These are phyloP conservation scores for Lagenorhynchus albirostris DNA, from an alignment of 2,113 vertebrate genomes.

Conservation along the genomic window DNA sequence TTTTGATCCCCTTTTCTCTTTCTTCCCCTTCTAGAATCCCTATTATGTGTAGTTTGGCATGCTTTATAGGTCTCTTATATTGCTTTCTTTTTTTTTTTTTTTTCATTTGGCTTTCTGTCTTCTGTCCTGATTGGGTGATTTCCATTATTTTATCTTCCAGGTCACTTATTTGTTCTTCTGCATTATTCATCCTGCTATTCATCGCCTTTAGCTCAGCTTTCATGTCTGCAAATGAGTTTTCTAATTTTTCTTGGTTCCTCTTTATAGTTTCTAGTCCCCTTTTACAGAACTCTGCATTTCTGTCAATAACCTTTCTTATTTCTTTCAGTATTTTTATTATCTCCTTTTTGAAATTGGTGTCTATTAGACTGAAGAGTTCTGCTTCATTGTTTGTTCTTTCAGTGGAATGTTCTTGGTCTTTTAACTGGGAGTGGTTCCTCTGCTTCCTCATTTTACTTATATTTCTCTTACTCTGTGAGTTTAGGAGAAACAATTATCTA, in stretches of 20 bases:
- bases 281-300: background rate
- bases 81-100: no score
- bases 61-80: background rate
- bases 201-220: background rate
- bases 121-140: background rate
- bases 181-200: background rate
- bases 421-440: background rate
- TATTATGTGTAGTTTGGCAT: no score
- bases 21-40: background rate
- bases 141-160: background rate
- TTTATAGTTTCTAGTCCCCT: background rate
- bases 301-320: background rate
- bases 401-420: background rate
- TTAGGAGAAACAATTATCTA: background rate
- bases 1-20: background rate
- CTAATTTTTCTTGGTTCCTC: background rate
- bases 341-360: background rate
- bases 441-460: background rate
- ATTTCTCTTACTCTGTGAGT: background rate
- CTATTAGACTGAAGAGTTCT: background rate
- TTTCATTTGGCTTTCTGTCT: background rate
- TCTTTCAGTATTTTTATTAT: background rate
- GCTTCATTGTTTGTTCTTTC: background rate
- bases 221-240: background rate
- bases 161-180: background rate